Evolutionary conservation across 2,888 invertebrate species (phyloP).

Genomic region (Syritta pipiens): DNA sequence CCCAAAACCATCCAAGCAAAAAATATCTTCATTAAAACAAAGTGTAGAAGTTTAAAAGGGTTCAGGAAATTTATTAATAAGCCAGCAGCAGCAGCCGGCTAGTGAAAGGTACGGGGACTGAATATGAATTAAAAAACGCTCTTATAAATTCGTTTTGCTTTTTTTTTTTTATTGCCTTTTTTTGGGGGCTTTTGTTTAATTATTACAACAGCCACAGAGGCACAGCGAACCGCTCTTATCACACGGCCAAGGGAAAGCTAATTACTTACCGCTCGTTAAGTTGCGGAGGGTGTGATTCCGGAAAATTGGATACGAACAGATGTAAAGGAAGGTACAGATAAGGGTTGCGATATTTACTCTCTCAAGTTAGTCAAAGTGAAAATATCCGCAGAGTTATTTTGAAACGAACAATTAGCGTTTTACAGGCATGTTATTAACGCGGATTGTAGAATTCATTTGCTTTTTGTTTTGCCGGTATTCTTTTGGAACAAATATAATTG

Average conservation of each 20-base stretch:
- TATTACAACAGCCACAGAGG: slow-evolving; percentile 1
- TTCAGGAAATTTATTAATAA: slow-evolving; percentile 30
- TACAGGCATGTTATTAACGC: slow-evolving; percentile 46
- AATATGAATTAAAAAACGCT: slow-evolving; percentile 15
- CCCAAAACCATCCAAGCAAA: not conserved
- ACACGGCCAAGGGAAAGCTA: slow-evolving; percentile 18
- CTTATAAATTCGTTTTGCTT: not conserved
- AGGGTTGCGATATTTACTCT: slow-evolving; percentile 32
- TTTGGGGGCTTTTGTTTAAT: slow-evolving; percentile 13
- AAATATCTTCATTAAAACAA: slow-evolving; percentile 29
- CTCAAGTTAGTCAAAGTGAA: slow-evolving; percentile 1
- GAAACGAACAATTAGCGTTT: slow-evolving; percentile 54
- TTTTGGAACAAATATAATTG: slow-evolving; percentile 26
- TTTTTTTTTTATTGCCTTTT: not conserved
- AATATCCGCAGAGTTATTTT: slow-evolving; percentile 28
- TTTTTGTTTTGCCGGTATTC: slow-evolving; percentile 31
- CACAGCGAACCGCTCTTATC: not conserved
- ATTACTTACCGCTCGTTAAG: slow-evolving; percentile 48
- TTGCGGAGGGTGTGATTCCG: slow-evolving; percentile 41
- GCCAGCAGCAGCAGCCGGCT: slow-evolving; percentile 4
- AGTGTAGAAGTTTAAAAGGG: slow-evolving; percentile 21
- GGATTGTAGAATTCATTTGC: slow-evolving; percentile 53
- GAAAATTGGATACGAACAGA: slow-evolving; percentile 50
- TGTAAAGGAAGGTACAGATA: slow-evolving; percentile 24
- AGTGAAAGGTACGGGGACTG: no score